Base-by-base conservation (phyloP, 2,113 vertebrate species). In the Gavia stellata region DNA sequence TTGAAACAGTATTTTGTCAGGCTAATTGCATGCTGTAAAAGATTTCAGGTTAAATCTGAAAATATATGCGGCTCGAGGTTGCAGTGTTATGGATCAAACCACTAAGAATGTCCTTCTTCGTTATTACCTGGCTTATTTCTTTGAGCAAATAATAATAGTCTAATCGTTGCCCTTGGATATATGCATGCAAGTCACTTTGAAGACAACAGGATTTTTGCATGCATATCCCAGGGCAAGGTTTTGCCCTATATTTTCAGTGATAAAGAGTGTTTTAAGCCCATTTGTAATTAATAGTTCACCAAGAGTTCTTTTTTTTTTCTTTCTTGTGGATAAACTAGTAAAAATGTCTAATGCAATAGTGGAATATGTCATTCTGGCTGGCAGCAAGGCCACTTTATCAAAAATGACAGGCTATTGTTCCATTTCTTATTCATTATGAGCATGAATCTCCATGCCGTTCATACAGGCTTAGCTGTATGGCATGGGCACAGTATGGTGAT, bases 51-150 rank as follows among this genome's bases (percentile, higher is more conserved):
- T 95, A 70, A 92, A 88, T 90, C 58, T 94, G 84, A 92, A 89
- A 87, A 91, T 68, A 87, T 52, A 47, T 25, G 15, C 75, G 74
- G 45, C 78, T 95, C 0, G 2, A 94, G 77, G 70, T 90, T 89
- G 58, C 81, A 58, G 40, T 70, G 42, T 88, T 95, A 80, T 50
- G 74, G 78, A 94, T 95, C 58, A 97, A 96, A 87, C n/a, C 52
- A 58, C 31, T 70, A 53, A 83, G 77, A 91, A 72, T 36, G 78
- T 68, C 91, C 44, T 91, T 80, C 58, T 94, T 94, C 59, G 52
- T 91, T 94, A 88, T 79, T 77, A 94, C 92, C 86, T 97, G 50
- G 45, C 18, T 94, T 86, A 87, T 80, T 92, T 92, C 77, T 92
- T 85, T 81, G 52, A 81, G 44, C 24, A 85, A 91, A 91, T 74